A percentile compares a stretch with the other conserved stretches of the same genome.
phyloP scores from a whole-genome alignment of 2,113 vertebrate species.

The Sander lucioperca region DNA sequence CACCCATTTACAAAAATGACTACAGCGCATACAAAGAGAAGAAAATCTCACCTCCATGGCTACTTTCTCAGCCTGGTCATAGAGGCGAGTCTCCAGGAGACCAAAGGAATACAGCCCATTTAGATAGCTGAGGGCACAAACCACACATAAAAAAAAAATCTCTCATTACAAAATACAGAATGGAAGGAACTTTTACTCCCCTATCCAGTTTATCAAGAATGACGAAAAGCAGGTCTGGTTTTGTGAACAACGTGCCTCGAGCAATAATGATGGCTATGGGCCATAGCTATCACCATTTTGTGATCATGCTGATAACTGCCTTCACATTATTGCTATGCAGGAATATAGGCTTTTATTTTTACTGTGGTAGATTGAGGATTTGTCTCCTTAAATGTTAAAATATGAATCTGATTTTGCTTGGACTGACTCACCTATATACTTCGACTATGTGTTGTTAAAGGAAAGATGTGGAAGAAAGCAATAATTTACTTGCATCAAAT shows the following conservation, averaged over 20 bases:
- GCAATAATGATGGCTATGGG: neutral
- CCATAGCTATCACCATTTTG: neutral
- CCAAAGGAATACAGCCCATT: conserved; percentile 95
- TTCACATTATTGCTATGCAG: neutral
- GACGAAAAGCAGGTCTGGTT: neutral
- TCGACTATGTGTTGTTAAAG: neutral
- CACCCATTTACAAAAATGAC: neutral
- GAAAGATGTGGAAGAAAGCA: neutral
- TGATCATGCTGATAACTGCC: neutral
- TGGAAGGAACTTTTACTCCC: too few species aligned
- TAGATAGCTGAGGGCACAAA: conserved; percentile 85
- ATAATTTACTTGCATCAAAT: neutral
- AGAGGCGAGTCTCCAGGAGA: conserved; percentile 91
- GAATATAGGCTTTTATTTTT: neutral
- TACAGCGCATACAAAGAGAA: neutral
- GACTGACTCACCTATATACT: neutral
- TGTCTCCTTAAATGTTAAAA: neutral
- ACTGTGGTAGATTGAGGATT: neutral
- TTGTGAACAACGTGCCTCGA: neutral
- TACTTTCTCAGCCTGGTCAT: conserved; percentile 89
- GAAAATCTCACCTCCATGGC: conserved; percentile 89
- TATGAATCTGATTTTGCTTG: neutral
- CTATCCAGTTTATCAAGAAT: neutral
- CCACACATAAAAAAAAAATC: neutral
- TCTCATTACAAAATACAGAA: neutral